Base-by-base conservation (phyloP, 2,113 vertebrate genomes). In the Cheilinus undulatus region DNA sequence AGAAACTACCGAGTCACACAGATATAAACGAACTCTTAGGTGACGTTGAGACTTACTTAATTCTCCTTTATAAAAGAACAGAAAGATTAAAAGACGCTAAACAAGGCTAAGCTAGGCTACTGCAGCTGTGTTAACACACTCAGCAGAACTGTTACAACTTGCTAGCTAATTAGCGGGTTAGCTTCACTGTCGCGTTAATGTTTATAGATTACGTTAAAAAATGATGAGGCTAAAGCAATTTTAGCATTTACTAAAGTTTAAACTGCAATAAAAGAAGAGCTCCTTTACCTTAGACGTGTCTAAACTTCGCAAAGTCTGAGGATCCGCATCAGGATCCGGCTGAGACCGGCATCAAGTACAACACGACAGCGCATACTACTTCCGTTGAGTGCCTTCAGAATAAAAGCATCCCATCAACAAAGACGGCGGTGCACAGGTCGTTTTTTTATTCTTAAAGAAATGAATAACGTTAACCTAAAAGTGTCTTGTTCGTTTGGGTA, bases 271-370 rank as follows among this genome's bases (percentile, higher is more conserved):
- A 68, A 53, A 23, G 12, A 17, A 8, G 4, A 4, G 40, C 9
- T 26, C 24, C 2, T 0, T 75, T 72, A 77, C 53, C 75, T 77
- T 26, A n/a, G n/a, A 74, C 9, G 7, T 3, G 58, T 45, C 50
- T 7, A 17, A 76, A 86, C 65, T 76, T 64, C 32, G 28, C 2
- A 3, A 70, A 86, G 36, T 49, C 34, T 56, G 38, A 52, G 59
- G 60, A 84, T 87, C 83, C 78, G 86, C 52, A 28, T 75, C 58
- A 50, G 70, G 8, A 26, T 88, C 84, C 86, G 84, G 76, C 51
- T 82, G 30, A 9, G 12, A 60, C 78, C 86, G 83, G 82, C 12
- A 66, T 69, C 83, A 76, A 61, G 34, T 2, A 5, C 0, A 5
- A 1, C 30, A 5, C 1, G 0, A 4, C 0, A 5, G 12, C 12